A percentile compares a stretch with the other conserved stretches of the same genome.
Conservation (phyloP, 1,140 invertebrate species). For the Gryllus bimaculatus region DNA sequence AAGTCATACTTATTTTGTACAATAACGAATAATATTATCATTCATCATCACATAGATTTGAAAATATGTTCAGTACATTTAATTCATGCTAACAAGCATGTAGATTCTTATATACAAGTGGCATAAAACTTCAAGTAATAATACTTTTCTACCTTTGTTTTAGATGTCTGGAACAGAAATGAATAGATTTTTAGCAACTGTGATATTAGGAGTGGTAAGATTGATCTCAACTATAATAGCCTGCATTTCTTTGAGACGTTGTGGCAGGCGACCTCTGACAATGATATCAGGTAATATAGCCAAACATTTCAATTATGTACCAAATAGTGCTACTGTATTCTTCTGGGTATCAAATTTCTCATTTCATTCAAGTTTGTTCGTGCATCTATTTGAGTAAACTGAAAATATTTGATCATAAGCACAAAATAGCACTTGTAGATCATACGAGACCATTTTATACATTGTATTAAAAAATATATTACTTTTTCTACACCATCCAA, state of each 20-base stretch:
- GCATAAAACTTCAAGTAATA: not conserved
- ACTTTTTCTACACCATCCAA: too few relatives aligned
- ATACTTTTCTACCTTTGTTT: slow-evolving; percentile 23
- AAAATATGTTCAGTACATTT: not conserved
- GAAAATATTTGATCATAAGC: too few relatives aligned
- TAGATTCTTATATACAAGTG: not conserved
- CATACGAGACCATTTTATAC: not conserved
- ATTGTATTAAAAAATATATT: not conserved
- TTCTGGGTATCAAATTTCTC: too few relatives aligned
- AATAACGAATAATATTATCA: not conserved
- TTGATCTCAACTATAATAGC: slow-evolving; percentile 50
- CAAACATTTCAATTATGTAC: too few relatives aligned
- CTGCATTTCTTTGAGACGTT: slow-evolving; percentile 48
- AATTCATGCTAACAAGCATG: too few relatives aligned
- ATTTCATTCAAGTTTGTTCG: too few relatives aligned
- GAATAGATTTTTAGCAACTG: slow-evolving; percentile 52
- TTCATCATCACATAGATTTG: not conserved
- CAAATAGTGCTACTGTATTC: too few relatives aligned
- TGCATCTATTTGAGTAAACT: too few relatives aligned
- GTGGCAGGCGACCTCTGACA: slow-evolving; percentile 55
- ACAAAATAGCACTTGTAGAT: too few relatives aligned
- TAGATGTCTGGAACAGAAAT: slow-evolving; percentile 48
- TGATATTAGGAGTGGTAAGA: slow-evolving; percentile 55
- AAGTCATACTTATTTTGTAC: slow-evolving; percentile 6
- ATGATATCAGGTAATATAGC: slow-evolving; percentile 45